Conservation (phyloP, 2,888 invertebrate species). For the Proisotoma minuta region DNA sequence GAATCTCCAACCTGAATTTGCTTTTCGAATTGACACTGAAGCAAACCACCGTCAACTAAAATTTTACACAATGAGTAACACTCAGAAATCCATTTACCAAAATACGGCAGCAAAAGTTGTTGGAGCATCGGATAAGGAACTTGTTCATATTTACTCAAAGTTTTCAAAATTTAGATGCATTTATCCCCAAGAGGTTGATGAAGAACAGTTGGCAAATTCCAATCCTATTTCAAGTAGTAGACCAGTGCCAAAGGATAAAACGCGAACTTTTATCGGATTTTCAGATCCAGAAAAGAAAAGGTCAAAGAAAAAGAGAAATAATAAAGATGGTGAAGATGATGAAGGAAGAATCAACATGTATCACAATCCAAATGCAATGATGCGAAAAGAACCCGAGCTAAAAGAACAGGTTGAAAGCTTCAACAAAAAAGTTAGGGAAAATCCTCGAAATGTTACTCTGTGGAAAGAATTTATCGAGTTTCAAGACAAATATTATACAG, state of each 20-base stretch:
- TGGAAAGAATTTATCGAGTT: conserved; percentile 46
- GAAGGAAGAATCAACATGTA: neutral
- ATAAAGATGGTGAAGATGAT: neutral
- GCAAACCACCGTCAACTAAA: conserved; percentile 17
- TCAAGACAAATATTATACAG: conserved; percentile 43
- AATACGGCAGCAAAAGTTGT: conserved; percentile 22
- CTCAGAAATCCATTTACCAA: conserved; percentile 24
- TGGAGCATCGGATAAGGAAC: conserved; percentile 36
- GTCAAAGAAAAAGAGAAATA: neutral
- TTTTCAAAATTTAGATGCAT: conserved; percentile 21
- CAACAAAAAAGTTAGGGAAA: conserved; percentile 34
- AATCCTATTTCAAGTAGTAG: neutral
- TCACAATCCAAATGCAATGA: conserved; percentile 9
- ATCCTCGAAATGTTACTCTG: conserved; percentile 37
- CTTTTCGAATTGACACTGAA: conserved; percentile 38
- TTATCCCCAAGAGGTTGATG: conserved; percentile 13
- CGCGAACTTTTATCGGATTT: conserved; percentile 14
- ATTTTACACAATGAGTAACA: conserved; percentile 18
- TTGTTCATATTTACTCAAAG: conserved; percentile 19
- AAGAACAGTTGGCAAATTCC: neutral
- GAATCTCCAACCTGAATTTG: conserved; percentile 33
- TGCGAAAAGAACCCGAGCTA: conserved; percentile 24
- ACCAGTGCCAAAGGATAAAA: neutral
- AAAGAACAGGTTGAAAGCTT: conserved; percentile 35
- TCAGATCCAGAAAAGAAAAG: neutral